These are phyloP conservation scores for Sander vitreus DNA, from an alignment of 2,113 vertebrate species.

Conservation along the genomic window DNA sequence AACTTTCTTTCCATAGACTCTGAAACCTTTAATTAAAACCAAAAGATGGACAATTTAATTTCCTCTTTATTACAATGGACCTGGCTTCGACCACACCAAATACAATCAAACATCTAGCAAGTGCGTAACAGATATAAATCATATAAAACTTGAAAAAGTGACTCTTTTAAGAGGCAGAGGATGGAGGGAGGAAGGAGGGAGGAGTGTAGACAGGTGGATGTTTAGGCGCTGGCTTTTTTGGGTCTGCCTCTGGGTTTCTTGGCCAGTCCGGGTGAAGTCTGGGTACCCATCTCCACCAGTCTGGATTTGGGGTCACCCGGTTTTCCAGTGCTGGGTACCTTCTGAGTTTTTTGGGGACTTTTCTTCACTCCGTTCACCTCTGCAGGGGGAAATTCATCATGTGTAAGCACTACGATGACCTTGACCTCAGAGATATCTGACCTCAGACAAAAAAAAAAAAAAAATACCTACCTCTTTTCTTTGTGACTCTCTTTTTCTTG, in stretches of 20 bases:
- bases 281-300: constrained; percentile 55
- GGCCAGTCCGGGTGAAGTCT: constrained; percentile 57
- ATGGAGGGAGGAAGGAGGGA: not conserved
- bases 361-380: constrained; percentile 66
- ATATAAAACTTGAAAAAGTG: constrained; percentile 22
- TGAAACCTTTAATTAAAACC: constrained; percentile 3
- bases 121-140: constrained; percentile 45
- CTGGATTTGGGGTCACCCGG: not conserved
- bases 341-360: constrained; percentile 44
- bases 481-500: constrained; percentile 69
- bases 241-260: constrained; percentile 58
- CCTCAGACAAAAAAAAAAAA: not conserved
- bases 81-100: constrained; percentile 30
- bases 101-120: constrained; percentile 10
- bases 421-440: not conserved
- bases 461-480: constrained; percentile 54
- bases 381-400: constrained; percentile 29
- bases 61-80: constrained; percentile 72
- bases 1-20: not conserved
- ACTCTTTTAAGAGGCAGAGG: not conserved
- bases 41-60: not conserved
- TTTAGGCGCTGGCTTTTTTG: constrained; percentile 64
- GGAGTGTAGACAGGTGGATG: not conserved
- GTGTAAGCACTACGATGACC: not conserved
- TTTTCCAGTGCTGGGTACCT: constrained; percentile 8